These are phyloP conservation scores for Seira ritae DNA, from an alignment of 2,888 invertebrate species.

Conservation along the genomic window DNA sequence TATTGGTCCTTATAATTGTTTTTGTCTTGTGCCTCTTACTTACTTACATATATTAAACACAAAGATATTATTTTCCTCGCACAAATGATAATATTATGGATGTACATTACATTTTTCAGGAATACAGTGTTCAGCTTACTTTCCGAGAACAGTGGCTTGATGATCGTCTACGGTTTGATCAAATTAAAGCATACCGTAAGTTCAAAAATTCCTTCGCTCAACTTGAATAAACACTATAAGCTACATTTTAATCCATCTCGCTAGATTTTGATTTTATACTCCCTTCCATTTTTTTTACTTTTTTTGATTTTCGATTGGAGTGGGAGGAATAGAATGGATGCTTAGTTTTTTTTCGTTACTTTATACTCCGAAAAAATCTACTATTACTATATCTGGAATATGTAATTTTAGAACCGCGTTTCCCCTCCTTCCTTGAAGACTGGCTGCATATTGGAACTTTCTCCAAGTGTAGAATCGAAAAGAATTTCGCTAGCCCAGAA, in stretches of 20 bases:
- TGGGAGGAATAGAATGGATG: no score
- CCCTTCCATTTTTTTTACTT: no score
- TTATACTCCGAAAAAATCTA: no score
- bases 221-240: no score
- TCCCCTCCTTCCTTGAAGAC: no score
- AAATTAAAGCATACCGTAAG: conserved; percentile 78
- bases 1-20: conserved; percentile 6
- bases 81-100: not conserved
- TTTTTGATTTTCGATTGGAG: no score
- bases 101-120: conserved; percentile 80
- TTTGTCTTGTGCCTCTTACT: not conserved
- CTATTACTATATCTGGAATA: no score
- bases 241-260: no score
- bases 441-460: no score
- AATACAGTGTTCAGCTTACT: conserved; percentile 98
- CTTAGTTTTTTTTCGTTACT: no score
- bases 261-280: no score
- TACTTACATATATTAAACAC: not conserved
- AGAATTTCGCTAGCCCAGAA: not conserved
- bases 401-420: no score
- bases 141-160: conserved; percentile 98
- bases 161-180: conserved; percentile 92
- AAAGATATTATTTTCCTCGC: not conserved
- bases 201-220: conserved; percentile 6
- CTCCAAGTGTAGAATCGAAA: not conserved